phyloP scores from a whole-genome alignment of 2,797 vertebrate species.

The Morus bassanus region DNA sequence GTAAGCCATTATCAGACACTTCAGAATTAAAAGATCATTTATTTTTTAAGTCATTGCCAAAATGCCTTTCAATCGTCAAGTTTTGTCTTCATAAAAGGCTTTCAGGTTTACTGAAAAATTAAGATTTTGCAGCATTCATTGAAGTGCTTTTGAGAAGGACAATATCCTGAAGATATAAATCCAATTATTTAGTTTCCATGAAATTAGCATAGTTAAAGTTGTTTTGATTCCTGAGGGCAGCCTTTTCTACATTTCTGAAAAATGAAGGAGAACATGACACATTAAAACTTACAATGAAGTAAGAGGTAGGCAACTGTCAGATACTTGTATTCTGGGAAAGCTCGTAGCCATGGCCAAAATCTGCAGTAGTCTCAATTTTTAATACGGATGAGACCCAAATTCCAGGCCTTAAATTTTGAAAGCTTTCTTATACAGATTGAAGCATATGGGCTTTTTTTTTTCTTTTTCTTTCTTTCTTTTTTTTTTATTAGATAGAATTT shows the following conservation, averaged over 20 bases:
- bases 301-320: background rate
- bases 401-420: background rate
- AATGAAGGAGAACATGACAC: background rate
- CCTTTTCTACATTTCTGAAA: background rate
- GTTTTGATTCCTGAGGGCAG: background rate
- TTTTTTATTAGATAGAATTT: background rate
- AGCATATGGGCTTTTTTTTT: background rate
- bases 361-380: background rate
- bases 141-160: constrained; percentile 32
- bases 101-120: constrained; percentile 40
- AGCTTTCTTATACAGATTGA: background rate
- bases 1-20: background rate
- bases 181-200: constrained; percentile 28
- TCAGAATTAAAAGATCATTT: constrained; percentile 29
- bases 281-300: background rate
- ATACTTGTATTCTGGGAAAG: background rate
- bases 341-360: background rate
- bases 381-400: background rate
- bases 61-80: background rate
- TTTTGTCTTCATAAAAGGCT: constrained; percentile 26
- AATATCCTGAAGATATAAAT: constrained; percentile 36
- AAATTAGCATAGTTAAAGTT: constrained; percentile 55
- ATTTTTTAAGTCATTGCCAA: constrained; percentile 35
- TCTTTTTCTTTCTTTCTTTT: too few relatives aligned
- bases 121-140: constrained; percentile 37